Conservation (phyloP, 2,888 invertebrate species). For the Leuctra nigra region DNA sequence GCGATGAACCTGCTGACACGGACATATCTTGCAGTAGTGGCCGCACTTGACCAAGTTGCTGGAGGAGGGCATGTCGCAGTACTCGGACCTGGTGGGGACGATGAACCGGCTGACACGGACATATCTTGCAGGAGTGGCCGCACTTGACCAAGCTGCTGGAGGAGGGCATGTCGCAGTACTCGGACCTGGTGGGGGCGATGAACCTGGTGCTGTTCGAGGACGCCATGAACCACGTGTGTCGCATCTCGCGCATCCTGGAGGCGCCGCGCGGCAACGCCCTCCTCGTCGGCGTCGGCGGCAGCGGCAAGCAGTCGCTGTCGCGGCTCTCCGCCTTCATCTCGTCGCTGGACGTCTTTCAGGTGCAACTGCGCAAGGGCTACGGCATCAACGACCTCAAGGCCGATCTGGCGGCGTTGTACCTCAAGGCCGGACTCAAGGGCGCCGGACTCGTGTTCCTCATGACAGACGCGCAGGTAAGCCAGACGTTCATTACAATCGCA, state of each 20-base stretch:
- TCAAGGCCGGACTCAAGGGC: conserved; percentile 81
- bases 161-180: conserved; percentile 69
- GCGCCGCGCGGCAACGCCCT: conserved; percentile 87
- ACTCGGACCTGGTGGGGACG: conserved; percentile 82
- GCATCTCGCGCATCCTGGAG: conserved; percentile 88
- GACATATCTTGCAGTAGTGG: no score
- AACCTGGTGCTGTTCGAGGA: conserved; percentile 92
- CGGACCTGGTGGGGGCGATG: conserved; percentile 85
- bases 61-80: conserved; percentile 58
- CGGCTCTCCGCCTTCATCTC: conserved; percentile 86
- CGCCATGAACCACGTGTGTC: conserved; percentile 81
- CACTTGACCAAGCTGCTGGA: background rate
- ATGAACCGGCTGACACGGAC: no score
- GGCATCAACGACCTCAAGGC: conserved; percentile 68
- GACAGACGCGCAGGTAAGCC: conserved; percentile 92
- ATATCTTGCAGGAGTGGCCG: no score
- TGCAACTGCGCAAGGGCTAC: conserved; percentile 87
- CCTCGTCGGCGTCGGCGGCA: conserved; percentile 90
- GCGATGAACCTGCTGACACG: conserved; percentile 91
- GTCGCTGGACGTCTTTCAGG: conserved; percentile 86
- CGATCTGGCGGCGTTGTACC: conserved; percentile 63
- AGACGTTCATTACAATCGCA: no score
- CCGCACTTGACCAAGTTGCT: background rate
- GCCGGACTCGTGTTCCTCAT: conserved; percentile 81
- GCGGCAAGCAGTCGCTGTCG: conserved; percentile 88